phyloP scores from a whole-genome alignment of 2,888 invertebrate genomes.

The Ophion slaviceki region DNA sequence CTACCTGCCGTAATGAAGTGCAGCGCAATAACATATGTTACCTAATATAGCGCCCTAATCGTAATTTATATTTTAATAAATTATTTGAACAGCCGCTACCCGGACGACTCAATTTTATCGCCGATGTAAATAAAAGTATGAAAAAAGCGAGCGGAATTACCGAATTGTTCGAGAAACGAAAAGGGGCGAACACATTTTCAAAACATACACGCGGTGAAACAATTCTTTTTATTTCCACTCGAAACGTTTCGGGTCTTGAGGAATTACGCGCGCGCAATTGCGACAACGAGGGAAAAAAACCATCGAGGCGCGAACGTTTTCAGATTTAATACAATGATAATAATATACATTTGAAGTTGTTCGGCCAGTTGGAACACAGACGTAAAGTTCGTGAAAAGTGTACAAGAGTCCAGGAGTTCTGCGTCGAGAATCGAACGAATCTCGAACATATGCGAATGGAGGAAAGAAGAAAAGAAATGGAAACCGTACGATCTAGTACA shows the following conservation, averaged over 20 bases:
- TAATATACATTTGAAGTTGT: conserved; percentile 58
- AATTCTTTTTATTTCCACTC: neutral
- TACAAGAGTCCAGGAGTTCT: conserved; percentile 46
- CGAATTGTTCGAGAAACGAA: neutral
- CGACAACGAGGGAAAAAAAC: neutral
- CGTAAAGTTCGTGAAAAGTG: conserved; percentile 43
- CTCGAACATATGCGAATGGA: conserved; percentile 13
- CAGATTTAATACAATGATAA: conserved; percentile 6
- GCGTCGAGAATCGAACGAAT: conserved; percentile 21
- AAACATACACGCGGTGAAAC: neutral
- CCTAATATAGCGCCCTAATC: conserved; percentile 29
- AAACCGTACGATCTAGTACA: conserved; percentile 55
- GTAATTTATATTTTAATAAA: conserved; percentile 62
- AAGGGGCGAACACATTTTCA: neutral
- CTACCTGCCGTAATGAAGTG: neutral
- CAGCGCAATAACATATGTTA: conserved; percentile 39
- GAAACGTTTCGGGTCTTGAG: neutral
- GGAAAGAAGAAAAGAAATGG: neutral
- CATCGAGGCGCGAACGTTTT: neutral
- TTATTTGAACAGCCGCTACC: conserved; percentile 29
- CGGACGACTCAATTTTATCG: neutral
- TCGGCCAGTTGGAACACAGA: conserved; percentile 50
- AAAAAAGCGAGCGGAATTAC: neutral
- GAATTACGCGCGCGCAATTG: neutral
- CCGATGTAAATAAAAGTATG: neutral